These are phyloP conservation scores for Microplitis demolitor DNA, from an alignment of 1,140 invertebrate genomes.

Conservation along the genomic window DNA sequence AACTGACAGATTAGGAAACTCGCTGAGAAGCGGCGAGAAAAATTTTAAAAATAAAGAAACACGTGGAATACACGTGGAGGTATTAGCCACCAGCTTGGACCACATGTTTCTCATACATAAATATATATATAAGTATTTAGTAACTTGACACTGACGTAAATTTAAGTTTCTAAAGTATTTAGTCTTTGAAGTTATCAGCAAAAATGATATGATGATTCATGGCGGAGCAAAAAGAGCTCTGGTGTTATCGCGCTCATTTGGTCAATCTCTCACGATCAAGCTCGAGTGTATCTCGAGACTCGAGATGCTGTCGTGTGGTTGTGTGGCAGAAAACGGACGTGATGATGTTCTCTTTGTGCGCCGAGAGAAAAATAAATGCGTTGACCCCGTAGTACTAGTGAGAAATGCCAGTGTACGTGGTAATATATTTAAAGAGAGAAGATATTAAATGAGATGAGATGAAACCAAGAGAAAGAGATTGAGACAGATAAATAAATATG, in stretches of 20 bases:
- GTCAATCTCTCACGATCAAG: conserved; percentile 12
- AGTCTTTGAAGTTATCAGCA: too few relatives aligned
- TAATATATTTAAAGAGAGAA: not conserved
- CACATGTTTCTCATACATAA: not conserved
- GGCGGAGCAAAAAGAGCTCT: not conserved
- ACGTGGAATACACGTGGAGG: conserved; percentile 32
- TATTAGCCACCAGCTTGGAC: not conserved
- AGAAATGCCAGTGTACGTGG: not conserved
- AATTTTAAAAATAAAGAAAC: not conserved
- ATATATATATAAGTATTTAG: too few relatives aligned
- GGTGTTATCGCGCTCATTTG: not conserved
- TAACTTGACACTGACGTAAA: too few relatives aligned
- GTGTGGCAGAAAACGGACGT: not conserved
- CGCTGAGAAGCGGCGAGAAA: not conserved
- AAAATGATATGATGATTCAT: not conserved
- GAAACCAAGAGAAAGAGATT: not conserved
- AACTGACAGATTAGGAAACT: not conserved
- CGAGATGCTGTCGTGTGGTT: not conserved
- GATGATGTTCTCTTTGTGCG: not conserved
- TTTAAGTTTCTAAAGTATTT: too few relatives aligned
- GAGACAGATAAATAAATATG: not conserved
- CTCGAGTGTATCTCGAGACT: not conserved
- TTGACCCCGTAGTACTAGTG: conserved; percentile 15
- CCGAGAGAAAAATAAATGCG: conserved; percentile 18
- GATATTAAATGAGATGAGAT: not conserved